Evolutionary conservation across 2,797 vertebrate species (phyloP), one percentile per base, ranked within the genome.

Genomic region (Decapterus maruadsi): DNA sequence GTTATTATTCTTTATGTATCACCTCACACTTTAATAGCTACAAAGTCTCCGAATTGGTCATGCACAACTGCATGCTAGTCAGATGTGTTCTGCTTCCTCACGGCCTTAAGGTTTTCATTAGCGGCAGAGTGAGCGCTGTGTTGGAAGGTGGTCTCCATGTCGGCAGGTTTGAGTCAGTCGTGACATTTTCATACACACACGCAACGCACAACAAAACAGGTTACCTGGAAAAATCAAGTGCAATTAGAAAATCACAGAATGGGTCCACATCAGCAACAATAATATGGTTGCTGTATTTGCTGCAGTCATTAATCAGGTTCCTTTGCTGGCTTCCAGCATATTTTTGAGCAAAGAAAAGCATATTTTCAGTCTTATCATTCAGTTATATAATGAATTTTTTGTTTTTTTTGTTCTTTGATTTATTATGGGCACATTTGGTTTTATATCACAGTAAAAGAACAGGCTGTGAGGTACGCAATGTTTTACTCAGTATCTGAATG

Each of bases 51-150:
- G 60, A 81, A 85, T 88, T 90, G 84, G 83, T 92, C 87, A 87
- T 79, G 84, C 79, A 84, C 70, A 84, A 86, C 78, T 88, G 89
- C 61, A 73, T 81, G 75, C 88, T 92, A 86, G 83, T 94, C 82
- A 90, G 83, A 90, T 87, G 75, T 84, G 80, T 77, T 84, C 68
- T 75, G 74, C 57, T 79, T 83, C 70, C 46, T 81, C 14, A 1
- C 68, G 58, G 81, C 84, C 87, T 77, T 88, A 88, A 93, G 90
- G 89, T 92, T 94, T 86, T 90, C 86, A 92, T 94, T 93, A 93
- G 81, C 69, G 78, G 77, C 67, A 64, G 79, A 72, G 73, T 63
- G 70, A 84, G 75, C 75, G 50, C 68, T 71, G 85, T 89, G 86
- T 91, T 83, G 87, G 90, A 85, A 81, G 88, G 89, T 92, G 90